phyloP scores from a whole-genome alignment of 2,113 vertebrate species.

The Hystrix cristata region DNA sequence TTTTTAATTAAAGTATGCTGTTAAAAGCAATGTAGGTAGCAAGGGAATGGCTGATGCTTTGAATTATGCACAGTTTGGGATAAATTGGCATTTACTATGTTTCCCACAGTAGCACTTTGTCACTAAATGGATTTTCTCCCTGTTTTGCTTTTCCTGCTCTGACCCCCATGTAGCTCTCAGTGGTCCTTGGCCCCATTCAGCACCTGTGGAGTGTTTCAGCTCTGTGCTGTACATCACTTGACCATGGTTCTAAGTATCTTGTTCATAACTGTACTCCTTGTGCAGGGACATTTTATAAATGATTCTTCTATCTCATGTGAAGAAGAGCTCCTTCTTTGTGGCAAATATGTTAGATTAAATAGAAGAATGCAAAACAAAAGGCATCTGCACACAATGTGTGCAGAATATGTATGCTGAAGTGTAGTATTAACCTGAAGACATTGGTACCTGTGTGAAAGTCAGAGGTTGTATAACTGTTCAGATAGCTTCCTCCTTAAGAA shows the following conservation, averaged over 20 bases:
- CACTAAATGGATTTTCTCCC: neutral
- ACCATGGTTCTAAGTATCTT: constrained; percentile 24
- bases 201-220: neutral
- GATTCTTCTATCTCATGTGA: constrained; percentile 40
- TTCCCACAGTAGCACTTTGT: constrained; percentile 52
- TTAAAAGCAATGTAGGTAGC: constrained; percentile 76
- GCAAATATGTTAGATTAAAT: constrained; percentile 16
- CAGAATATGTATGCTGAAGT: neutral
- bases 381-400: neutral
- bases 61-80: constrained; percentile 76
- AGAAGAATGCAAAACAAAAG: constrained; percentile 27
- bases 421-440: neutral
- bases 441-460: neutral
- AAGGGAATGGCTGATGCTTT: constrained; percentile 76
- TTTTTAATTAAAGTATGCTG: constrained; percentile 82
- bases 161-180: rapidly evolving
- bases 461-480: neutral
- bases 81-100: constrained; percentile 71
- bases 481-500: neutral
- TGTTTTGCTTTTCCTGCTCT: constrained; percentile 28
- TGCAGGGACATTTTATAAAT: constrained; percentile 10
- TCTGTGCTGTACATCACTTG: constrained; percentile 31
- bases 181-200: neutral
- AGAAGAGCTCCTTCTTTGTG: constrained; percentile 21
- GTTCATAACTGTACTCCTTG: constrained; percentile 15